Percentiles rank a stretch among this genome's conserved stretches.
These are phyloP conservation scores for Arctopsyche grandis DNA, from an alignment of 1,140 invertebrate species.

Conservation along the genomic window DNA sequence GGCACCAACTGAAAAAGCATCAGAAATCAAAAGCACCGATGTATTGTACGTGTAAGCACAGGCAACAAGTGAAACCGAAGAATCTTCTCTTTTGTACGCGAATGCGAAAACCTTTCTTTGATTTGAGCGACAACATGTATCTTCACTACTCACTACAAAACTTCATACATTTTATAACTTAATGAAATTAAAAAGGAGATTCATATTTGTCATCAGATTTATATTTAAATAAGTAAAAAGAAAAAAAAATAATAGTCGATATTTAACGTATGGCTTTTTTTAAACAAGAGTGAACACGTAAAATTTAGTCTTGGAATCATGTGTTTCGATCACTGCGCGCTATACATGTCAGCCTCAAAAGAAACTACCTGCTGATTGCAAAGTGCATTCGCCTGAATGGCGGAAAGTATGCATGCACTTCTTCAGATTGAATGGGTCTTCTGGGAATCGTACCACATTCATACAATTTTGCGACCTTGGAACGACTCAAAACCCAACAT, in stretches of 20 bases:
- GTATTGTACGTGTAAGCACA: constrained; percentile 34
- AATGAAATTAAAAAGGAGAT: no score
- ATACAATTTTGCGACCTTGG: constrained; percentile 9
- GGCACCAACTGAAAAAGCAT: constrained; percentile 31
- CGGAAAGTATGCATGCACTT: constrained; percentile 43
- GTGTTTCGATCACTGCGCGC: no score
- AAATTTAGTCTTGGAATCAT: no score
- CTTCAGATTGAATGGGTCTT: constrained; percentile 49
- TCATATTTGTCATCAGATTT: no score
- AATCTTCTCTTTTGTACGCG: constrained; percentile 35
- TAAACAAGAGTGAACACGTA: neutral
- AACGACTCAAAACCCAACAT: neutral
- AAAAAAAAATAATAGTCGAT: no score
- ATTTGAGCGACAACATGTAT: constrained; percentile 43
- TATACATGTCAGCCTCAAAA: neutral
- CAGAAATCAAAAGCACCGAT: constrained; percentile 44
- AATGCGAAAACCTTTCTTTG: constrained; percentile 43
- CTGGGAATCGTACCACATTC: constrained; percentile 36
- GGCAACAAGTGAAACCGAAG: constrained; percentile 50
- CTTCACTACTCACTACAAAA: neutral
- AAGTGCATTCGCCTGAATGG: constrained; percentile 51
- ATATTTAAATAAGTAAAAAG: no score
- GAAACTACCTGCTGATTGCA: constrained; percentile 50
- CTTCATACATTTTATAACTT: no score
- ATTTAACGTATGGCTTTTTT: no score